phyloP scores from a whole-genome alignment of 2,797 vertebrate species.

The Cirrhinus mrigala region DNA sequence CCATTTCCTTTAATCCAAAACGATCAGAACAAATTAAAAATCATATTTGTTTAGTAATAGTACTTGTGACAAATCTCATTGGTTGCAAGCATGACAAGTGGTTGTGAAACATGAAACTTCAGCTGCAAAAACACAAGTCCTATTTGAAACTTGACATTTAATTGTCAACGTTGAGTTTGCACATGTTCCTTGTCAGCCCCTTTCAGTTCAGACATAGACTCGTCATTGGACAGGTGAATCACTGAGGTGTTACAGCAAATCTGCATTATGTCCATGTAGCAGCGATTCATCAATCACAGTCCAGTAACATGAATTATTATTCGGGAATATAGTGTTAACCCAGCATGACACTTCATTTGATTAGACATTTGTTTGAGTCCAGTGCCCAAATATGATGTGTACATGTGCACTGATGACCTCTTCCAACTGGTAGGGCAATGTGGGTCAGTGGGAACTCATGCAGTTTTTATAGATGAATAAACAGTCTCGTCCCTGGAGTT shows the following conservation, averaged over 20 bases:
- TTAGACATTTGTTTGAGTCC: slow-evolving; percentile 56
- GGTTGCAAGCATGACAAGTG: slow-evolving; percentile 5
- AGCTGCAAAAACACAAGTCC: slow-evolving; percentile 8
- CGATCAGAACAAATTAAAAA: not conserved
- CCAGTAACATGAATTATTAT: slow-evolving; percentile 57
- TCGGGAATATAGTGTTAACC: slow-evolving; percentile 53
- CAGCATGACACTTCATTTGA: slow-evolving; percentile 51
- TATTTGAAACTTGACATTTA: slow-evolving; percentile 68
- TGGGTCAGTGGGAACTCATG: slow-evolving; percentile 66
- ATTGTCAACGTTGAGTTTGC: slow-evolving; percentile 61
- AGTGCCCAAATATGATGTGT: slow-evolving; percentile 41
- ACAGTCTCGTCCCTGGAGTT: slow-evolving; percentile 67
- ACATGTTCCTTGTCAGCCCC: slow-evolving; percentile 54
- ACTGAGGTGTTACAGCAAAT: slow-evolving; percentile 45
- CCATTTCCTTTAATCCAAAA: not conserved
- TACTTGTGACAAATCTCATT: slow-evolving; percentile 8
- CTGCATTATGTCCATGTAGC: slow-evolving; percentile 45
- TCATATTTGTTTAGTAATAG: not conserved
- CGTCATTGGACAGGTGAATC: slow-evolving; percentile 54
- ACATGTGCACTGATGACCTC: slow-evolving; percentile 61
- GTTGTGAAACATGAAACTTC: slow-evolving; percentile 2
- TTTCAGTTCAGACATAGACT: slow-evolving; percentile 58
- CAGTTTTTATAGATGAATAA: slow-evolving; percentile 67
- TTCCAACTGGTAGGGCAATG: slow-evolving; percentile 55
- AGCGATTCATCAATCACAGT: slow-evolving; percentile 48